Conservation (phyloP, 2,797 vertebrate genomes). For the Remorina albescens region DNA sequence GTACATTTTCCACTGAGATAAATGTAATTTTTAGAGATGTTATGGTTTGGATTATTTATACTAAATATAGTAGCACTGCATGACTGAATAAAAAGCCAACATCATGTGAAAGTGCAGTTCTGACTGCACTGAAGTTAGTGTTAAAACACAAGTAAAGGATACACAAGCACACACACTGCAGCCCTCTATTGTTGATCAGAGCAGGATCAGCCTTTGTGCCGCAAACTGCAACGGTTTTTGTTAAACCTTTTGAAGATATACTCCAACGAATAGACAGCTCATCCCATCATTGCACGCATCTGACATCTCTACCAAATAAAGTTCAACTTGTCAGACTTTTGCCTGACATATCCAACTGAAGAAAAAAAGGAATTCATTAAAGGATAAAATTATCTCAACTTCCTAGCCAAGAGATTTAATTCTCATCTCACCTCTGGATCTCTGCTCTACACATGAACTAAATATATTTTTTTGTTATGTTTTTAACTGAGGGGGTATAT, state of each 20-base stretch:
- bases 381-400: background rate
- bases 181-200: slow-evolving; percentile 32
- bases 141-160: background rate
- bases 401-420: background rate
- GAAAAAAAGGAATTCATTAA: background rate
- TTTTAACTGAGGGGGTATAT: background rate
- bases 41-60: background rate
- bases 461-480: background rate
- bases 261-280: background rate
- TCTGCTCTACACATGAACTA: background rate
- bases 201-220: slow-evolving; percentile 18
- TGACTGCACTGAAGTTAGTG: background rate
- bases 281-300: background rate
- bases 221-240: slow-evolving; percentile 35
- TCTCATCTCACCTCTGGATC: background rate
- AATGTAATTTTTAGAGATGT: background rate
- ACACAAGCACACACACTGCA: slow-evolving; percentile 23
- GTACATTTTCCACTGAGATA: slow-evolving; percentile 10
- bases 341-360: background rate
- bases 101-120: background rate
- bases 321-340: background rate
- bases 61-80: background rate
- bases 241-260: slow-evolving; percentile 34
- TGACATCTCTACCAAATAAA: slow-evolving; percentile 14
- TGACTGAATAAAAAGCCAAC: background rate